phyloP scores from a whole-genome alignment of 2,113 vertebrate species.

The Grammatotria lemairii region DNA sequence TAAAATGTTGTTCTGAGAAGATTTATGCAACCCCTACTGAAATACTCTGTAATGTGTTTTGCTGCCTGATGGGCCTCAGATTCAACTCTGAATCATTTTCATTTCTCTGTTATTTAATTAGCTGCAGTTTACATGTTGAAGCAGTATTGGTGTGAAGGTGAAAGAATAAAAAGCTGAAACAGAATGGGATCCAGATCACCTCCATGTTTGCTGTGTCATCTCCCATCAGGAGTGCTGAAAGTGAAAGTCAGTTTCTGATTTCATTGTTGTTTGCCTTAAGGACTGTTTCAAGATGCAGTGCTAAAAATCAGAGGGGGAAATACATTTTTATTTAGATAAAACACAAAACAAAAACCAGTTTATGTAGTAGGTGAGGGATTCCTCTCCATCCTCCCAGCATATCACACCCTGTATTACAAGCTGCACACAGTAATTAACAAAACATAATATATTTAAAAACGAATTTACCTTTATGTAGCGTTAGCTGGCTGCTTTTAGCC shows the following conservation, averaged over 20 bases:
- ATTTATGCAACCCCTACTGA: not conserved
- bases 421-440: not conserved
- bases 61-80: not conserved
- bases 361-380: not conserved
- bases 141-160: not conserved
- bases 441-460: not conserved
- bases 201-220: not conserved
- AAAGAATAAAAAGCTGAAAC: not conserved
- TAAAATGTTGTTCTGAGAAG: not conserved
- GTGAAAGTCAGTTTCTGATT: not conserved
- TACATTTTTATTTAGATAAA: not conserved
- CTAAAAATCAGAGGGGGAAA: not conserved
- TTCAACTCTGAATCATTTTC: not conserved
- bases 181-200: not conserved
- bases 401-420: not conserved
- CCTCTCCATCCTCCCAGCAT: not conserved
- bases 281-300: not conserved
- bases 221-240: not conserved
- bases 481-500: not conserved
- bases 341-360: not conserved
- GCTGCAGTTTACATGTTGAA: not conserved
- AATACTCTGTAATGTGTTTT: not conserved
- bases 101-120: not conserved
- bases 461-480: accelerated
- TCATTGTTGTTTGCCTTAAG: not conserved